Base-by-base conservation (phyloP, 2,888 invertebrate genomes). In the Crematogaster levior region DNA sequence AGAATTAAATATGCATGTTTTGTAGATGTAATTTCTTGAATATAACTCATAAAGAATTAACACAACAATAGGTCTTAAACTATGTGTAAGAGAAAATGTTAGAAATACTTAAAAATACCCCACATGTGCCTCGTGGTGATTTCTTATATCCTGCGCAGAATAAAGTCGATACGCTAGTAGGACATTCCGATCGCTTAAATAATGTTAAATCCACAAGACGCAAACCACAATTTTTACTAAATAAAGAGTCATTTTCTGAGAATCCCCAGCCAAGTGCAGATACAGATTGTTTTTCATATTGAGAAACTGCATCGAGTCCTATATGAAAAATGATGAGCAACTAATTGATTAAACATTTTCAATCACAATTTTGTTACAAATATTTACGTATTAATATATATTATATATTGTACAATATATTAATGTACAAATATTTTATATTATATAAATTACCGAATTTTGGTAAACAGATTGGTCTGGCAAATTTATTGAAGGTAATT, bases 381-480 rank as follows among this genome's bases (percentile, higher is more conserved):
- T 18, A 56, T 12, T 12, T 48, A 27, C 3, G 7, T n/a, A n/a
- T n/a, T n/a, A n/a, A n/a, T n/a, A n/a, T n/a, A n/a, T n/a, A n/a
- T n/a, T n/a, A n/a, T n/a, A n/a, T n/a, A n/a, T n/a, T n/a, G n/a
- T n/a, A n/a, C n/a, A n/a, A n/a, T 6, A 51, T 60, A 60, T 34
- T 34, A 30, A 66, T 27, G 4, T 43, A 43, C 3, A 43, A 43
- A 48, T 34, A 21, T 48, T 9, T 7, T 48, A n/a, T 10, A 12
- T 10, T 3, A 21, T 46, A 46, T 66, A 43, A 21, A 60, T 68
- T 70, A 89, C 88, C 87, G 30, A 80, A 51, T 81, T 86, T 82
- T n/a, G 91, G 90, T 18, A 91, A 81, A 65, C 90, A 90, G 60
- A 91, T 89, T 15, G 91, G 91, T 61, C 87, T 79, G 34, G 90